phyloP scores from a whole-genome alignment of 2,113 vertebrate genomes.

The mouse (Mus musculus) region GRCm39 chr11:65930501-65931000 shows the following conservation, averaged over 20 bases:
- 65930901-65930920: background rate
- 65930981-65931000: background rate
- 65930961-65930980: background rate
- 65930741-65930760: background rate
- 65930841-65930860: background rate
- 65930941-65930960: background rate
- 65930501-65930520: background rate
- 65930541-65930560: background rate
- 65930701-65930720: background rate
- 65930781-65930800: no score
- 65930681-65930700: background rate
- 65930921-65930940: background rate
- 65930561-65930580: background rate
- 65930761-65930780: background rate
- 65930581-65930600: background rate
- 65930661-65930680: background rate
- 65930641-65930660: background rate
- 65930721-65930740: background rate
- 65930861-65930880: background rate
- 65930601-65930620: background rate
- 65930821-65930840: background rate
- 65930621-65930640: background rate
- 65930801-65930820: background rate
- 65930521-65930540: background rate
- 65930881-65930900: background rate